Conservation (phyloP, 2,888 invertebrate species). For the Polydrusus cervinus region DNA sequence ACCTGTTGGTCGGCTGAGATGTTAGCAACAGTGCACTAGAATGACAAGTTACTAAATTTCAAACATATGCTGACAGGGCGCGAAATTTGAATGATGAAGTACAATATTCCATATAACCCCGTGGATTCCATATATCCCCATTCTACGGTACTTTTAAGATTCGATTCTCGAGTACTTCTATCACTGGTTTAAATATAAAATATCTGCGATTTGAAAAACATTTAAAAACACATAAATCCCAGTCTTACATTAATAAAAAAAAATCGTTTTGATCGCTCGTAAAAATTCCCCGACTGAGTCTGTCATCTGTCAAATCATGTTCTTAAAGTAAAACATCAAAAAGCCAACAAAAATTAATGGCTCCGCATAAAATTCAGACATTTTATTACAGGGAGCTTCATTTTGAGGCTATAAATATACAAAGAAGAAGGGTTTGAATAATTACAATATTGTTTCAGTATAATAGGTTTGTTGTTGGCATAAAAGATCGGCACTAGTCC, state of each 20-base stretch:
- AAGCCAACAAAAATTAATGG: conserved; percentile 55
- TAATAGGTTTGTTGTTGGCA: conserved; percentile 57
- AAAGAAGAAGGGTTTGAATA: conserved; percentile 57
- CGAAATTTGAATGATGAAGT: no score
- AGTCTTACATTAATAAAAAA: neutral
- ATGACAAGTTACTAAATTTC: no score
- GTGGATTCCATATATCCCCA: no score
- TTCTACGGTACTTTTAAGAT: no score
- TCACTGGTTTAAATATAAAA: neutral
- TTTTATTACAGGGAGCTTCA: conserved; percentile 51
- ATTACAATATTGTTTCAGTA: conserved; percentile 57
- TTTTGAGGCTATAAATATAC: conserved; percentile 53
- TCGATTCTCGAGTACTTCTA: no score
- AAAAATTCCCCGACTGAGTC: conserved; percentile 7
- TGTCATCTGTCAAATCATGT: conserved; percentile 44
- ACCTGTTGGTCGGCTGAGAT: no score
- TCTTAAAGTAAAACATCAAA: conserved; percentile 49
- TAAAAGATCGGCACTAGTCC: conserved; percentile 58
- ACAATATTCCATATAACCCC: no score
- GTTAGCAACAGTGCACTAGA: no score
- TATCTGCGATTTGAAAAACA: neutral
- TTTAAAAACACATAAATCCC: conserved; percentile 6
- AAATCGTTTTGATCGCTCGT: conserved; percentile 5
- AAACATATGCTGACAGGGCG: no score
- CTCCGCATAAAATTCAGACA: conserved; percentile 52